phyloP scores from a whole-genome alignment of 2,113 vertebrate species.

The Riparia riparia region DNA sequence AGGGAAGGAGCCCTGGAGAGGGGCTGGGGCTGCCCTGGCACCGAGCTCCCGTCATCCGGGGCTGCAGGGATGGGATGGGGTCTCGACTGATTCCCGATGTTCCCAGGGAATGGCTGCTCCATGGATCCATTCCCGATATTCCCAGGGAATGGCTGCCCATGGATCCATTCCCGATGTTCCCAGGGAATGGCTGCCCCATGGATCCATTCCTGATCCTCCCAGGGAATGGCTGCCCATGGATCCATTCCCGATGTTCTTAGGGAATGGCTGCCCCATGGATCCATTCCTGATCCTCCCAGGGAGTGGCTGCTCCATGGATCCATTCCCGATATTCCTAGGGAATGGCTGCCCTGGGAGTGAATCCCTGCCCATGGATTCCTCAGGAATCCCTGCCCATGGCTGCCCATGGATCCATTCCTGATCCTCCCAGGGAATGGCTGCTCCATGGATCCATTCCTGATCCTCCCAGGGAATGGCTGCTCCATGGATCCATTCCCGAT shows the following conservation, averaged over 20 bases:
- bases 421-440: too few relatives aligned
- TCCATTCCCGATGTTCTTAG: background rate
- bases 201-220: accelerated
- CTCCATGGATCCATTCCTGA: too few relatives aligned
- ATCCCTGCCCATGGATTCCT: accelerated
- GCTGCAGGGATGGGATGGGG: background rate
- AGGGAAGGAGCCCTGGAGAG: background rate
- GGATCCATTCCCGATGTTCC: too few relatives aligned
- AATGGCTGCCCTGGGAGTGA: accelerated
- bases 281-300: accelerated
- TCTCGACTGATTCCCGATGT: accelerated
- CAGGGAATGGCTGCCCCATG: background rate
- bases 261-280: background rate
- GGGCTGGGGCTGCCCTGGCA: background rate
- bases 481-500: too few relatives aligned
- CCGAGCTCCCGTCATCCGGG: accelerated
- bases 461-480: too few relatives aligned
- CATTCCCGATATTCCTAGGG: background rate
- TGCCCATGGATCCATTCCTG: too few relatives aligned
- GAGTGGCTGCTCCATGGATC: too few relatives aligned
- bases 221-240: too few relatives aligned
- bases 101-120: too few relatives aligned
- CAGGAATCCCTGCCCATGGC: background rate
- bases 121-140: too few relatives aligned
- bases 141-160: too few relatives aligned